Evolutionary conservation across 2,797 vertebrate species (phyloP).

Genomic region (Semaprochilodus insignis): DNA sequence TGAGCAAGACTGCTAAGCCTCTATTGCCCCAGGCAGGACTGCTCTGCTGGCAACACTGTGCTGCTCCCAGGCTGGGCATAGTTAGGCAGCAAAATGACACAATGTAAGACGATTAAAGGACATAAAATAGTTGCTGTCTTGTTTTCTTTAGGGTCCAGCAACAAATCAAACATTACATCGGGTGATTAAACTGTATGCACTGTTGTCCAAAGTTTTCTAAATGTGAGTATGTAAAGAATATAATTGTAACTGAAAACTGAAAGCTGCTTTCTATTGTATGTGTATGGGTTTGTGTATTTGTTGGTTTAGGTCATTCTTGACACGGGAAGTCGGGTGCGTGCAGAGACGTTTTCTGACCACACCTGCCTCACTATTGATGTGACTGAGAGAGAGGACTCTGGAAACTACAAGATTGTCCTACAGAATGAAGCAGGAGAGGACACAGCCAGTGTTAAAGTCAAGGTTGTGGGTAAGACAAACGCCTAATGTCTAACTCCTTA

Average conservation of each 20-base stretch:
- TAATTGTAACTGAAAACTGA: too few species aligned
- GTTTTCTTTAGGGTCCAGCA: neutral
- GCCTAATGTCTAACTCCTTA: neutral
- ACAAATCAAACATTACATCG: neutral
- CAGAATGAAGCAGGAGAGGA: slow-evolving; percentile 98
- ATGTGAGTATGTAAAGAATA: neutral
- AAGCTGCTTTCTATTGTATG: neutral
- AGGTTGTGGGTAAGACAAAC: slow-evolving; percentile 92
- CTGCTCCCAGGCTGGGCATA: too few species aligned
- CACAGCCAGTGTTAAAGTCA: slow-evolving; percentile 89
- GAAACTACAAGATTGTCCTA: slow-evolving; percentile 91
- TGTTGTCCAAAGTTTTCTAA: neutral
- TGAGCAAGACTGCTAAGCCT: too few species aligned
- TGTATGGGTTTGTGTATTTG: neutral
- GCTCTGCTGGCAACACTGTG: too few species aligned
- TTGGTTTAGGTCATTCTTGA: slow-evolving; percentile 87
- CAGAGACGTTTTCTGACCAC: slow-evolving; percentile 90
- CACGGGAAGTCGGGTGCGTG: slow-evolving; percentile 85
- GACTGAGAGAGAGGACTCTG: slow-evolving; percentile 92
- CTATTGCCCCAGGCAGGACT: too few species aligned
- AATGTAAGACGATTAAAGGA: too few species aligned
- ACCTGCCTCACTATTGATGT: slow-evolving; percentile 93
- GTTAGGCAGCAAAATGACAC: too few species aligned
- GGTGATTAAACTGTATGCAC: too few species aligned
- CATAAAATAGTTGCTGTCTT: neutral